These are phyloP conservation scores for Ctenopoma multispine DNA, from an alignment of 2,797 vertebrate genomes.

Conservation along the genomic window DNA sequence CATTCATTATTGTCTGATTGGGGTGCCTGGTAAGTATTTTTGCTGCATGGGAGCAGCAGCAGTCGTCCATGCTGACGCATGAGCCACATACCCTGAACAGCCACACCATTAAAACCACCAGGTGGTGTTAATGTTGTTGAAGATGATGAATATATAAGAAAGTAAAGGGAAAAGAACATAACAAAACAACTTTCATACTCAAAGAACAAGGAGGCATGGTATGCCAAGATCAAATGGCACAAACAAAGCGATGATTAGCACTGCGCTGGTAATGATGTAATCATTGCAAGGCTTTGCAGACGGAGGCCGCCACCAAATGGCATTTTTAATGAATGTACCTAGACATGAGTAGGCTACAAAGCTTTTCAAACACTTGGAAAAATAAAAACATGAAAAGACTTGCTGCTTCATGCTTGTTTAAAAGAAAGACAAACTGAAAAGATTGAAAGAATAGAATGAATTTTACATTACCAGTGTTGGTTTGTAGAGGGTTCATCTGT, in stretches of 20 bases:
- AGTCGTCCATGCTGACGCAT: slow-evolving; percentile 1
- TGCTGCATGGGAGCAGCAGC: slow-evolving; percentile 23
- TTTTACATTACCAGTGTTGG: slow-evolving; percentile 55
- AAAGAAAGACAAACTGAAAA: slow-evolving; percentile 17
- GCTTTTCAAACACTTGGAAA: neutral
- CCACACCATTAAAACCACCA: too few species aligned
- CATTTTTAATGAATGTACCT: slow-evolving; percentile 12
- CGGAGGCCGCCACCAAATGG: neutral
- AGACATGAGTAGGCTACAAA: slow-evolving; percentile 6
- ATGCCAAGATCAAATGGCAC: neutral
- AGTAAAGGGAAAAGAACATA: neutral
- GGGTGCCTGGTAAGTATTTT: slow-evolving; percentile 46
- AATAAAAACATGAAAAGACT: slow-evolving; percentile 29
- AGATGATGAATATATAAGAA: too few species aligned
- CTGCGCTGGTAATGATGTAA: slow-evolving; percentile 15
- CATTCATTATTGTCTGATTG: slow-evolving; percentile 75
- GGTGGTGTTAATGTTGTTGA: too few species aligned
- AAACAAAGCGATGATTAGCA: neutral
- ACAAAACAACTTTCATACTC: neutral
- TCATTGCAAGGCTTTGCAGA: slow-evolving; percentile 13
- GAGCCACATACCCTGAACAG: neutral
- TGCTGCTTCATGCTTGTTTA: neutral
- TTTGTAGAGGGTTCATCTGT: slow-evolving; percentile 35
- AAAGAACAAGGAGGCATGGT: neutral
- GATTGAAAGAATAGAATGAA: slow-evolving; percentile 37